Conservation (phyloP, 2,113 vertebrate genomes). For the Pandion haliaetus region DNA sequence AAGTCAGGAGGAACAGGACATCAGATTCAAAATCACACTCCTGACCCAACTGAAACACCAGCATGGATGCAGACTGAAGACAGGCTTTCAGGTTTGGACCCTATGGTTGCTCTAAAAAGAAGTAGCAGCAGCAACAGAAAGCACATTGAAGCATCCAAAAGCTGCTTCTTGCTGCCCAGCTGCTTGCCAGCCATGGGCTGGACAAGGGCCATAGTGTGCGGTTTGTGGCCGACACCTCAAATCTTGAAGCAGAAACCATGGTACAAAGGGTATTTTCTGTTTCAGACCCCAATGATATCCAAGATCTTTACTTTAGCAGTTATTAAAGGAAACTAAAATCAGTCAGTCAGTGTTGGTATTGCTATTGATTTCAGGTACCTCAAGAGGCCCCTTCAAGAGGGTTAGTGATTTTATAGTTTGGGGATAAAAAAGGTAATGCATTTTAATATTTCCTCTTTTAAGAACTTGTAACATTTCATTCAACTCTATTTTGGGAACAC, state of each 20-base stretch:
- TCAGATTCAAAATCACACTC: background rate
- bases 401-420: background rate
- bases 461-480: background rate
- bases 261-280: background rate
- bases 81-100: background rate
- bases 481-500: background rate
- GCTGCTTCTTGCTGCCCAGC: background rate
- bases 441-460: background rate
- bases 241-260: background rate
- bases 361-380: background rate
- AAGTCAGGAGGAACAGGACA: background rate
- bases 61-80: background rate
- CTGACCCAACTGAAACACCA: background rate
- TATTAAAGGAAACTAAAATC: background rate
- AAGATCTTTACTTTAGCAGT: background rate
- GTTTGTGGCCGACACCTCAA: background rate
- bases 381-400: background rate
- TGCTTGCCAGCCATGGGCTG: background rate
- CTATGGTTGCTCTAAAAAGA: background rate
- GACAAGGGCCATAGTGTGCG: accelerated
- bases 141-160: background rate
- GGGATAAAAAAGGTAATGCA: background rate
- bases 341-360: background rate
- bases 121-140: background rate
- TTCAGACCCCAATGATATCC: background rate